Evolutionary conservation across 1,140 invertebrate genomes (phyloP), one percentile per base, ranked within the genome.

Genomic region (Cotesia vestalis): DNA sequence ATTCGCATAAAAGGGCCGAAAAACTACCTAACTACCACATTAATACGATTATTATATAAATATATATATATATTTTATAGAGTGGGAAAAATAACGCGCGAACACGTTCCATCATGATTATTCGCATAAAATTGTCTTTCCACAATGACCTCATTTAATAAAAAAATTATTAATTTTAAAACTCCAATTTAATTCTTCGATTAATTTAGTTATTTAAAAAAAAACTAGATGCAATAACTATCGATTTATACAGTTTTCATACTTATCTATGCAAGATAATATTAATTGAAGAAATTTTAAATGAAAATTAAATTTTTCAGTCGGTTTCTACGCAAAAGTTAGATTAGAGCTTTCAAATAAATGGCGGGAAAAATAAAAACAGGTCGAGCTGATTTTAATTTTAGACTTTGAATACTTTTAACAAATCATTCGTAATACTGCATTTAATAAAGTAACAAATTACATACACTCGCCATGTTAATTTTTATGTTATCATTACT

Each of bases 1-100:
- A 75, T 75, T 40, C 59, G 35, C 51, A 52, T 70, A 70, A 66
- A 73, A 73, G 68, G 66, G 66, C 52, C 52, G 35, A 62, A 34
- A 14, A 8, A 46, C 40, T 14, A 57, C 14, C 59, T 46, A 64
- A 55, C 12, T 2, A 62, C n/a, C 36, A 17, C 36, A 8, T 35
- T 57, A 27, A 0, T 27, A 27, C 20, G n/a, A 27, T 6, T 17
- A 36, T 66, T 40, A 66, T 40, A 34, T 17, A n/a, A 46, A 36
- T 66, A 6, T 66, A 66, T 14, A 20, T 59, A 17, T 9, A 20
- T 14, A 9, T 59, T 17, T 20, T 59, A 8, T 17, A 9, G 9
- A 59, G 17, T 8, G 27, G 57, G 20, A 20, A 59, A 59, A 59
- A 59, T 59, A 59, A 59, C 57, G 57, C 57, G 57, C 57, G 4